Base-by-base conservation (phyloP, 2,113 vertebrate genomes). In the Oryzias javanicus region DNA sequence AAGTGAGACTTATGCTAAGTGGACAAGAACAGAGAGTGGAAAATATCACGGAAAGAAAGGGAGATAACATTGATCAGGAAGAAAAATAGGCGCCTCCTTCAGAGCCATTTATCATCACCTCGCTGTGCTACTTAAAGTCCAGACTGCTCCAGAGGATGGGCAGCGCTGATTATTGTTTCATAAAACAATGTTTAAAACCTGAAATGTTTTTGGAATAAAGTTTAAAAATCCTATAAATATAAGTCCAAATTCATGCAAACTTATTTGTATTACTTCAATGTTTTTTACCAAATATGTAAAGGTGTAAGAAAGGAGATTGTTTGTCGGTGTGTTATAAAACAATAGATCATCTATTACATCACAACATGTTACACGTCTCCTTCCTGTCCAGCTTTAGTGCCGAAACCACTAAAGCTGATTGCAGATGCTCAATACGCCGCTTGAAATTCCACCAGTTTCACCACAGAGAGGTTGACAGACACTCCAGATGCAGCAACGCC, bases 41-140 rank as follows among this genome's bases (percentile, higher is more conserved):
- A 75, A 72, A 61, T 49, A 66, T 60, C 1, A 49, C 22, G 55
- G 48, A 41, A 68, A 66, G 58, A 70, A 45, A 50, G 49, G 42
- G 56, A 75, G 84, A 90, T 88, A 82, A 80, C 84, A 82, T 82
- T 86, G 81, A 83, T 89, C 83, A 85, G 79, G 62, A 71, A 86
- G 85, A 88, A 80, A 81, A 81, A 88, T 68, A 64, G 68, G 70
- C 72, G 55, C 62, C 59, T 53, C 41, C 19, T 61, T 77, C 61
- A 74, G 64, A 78, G 57, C 70, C 72, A 40, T 87, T 87, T 72
- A 83, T 89, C 81, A 84, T 79, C 63, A 63, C 66, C 56, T 56
- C 41, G 19, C 59, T 45, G 67, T 53, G 56, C 56, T 45, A 69
- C 74, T 79, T 78, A 69, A 67, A 67, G 59, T 60, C 60, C 58